A percentile compares a stretch with the other conserved stretches of the same genome.
phyloP scores from a whole-genome alignment of 2,888 invertebrate species.

The Aphidius colemani region DNA sequence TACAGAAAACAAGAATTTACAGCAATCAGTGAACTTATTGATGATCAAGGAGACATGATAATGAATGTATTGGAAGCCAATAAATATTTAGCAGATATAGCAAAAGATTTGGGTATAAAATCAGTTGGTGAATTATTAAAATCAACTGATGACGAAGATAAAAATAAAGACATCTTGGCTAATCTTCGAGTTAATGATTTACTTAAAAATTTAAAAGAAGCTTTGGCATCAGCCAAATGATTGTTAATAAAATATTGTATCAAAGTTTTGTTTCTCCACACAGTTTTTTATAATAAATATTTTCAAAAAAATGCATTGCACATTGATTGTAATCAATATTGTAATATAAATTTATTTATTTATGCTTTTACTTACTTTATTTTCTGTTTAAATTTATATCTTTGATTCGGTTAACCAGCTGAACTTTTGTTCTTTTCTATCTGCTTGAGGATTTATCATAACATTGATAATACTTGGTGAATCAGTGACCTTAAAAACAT shows the following conservation, averaged over 20 bases:
- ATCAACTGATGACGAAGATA: slow-evolving; percentile 13
- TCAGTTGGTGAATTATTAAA: slow-evolving; percentile 20
- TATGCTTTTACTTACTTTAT: slow-evolving; percentile 16
- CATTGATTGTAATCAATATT: slow-evolving; percentile 1
- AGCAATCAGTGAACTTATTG: slow-evolving; percentile 38
- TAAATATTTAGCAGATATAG: slow-evolving; percentile 28
- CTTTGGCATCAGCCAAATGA: too few species aligned
- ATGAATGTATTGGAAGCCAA: slow-evolving; percentile 34
- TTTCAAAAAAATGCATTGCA: not conserved
- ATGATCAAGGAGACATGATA: slow-evolving; percentile 37
- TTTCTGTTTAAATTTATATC: slow-evolving; percentile 63
- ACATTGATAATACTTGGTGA: slow-evolving; percentile 89
- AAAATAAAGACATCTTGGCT: slow-evolving; percentile 1
- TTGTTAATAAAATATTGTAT: too few species aligned
- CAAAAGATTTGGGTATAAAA: slow-evolving; percentile 30
- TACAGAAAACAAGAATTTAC: slow-evolving; percentile 42
- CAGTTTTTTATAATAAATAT: not conserved
- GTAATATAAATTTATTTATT: not conserved
- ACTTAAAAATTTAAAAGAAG: slow-evolving; percentile 26
- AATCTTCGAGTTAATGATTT: slow-evolving; percentile 1
- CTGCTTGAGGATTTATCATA: slow-evolving; percentile 84
- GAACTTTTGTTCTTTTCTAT: slow-evolving; percentile 88
- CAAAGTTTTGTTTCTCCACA: not conserved
- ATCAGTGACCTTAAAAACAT: slow-evolving; percentile 64
- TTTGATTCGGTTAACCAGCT: slow-evolving; percentile 94